phyloP scores from a whole-genome alignment of 2,888 invertebrate genomes.

The Chrysina gloriosa region DNA sequence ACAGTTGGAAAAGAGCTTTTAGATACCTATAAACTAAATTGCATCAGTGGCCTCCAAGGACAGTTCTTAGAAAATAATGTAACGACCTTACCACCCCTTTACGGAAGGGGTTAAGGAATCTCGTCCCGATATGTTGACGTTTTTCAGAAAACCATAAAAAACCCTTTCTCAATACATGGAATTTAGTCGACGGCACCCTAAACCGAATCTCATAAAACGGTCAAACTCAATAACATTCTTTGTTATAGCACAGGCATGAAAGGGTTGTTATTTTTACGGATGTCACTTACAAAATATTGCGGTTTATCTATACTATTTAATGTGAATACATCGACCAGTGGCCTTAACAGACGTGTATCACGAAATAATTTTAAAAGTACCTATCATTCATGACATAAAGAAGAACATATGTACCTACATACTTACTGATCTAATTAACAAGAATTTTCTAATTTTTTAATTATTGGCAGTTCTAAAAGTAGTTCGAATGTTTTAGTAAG shows the following conservation, averaged over 20 bases:
- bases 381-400: too few relatives aligned
- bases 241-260: not conserved
- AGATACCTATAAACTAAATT: conserved; percentile 54
- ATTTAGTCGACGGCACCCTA: conserved; percentile 45
- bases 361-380: conserved; percentile 10
- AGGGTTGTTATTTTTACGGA: conserved; percentile 26
- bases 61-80: conserved; percentile 50
- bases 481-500: too few relatives aligned
- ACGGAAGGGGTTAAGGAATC: conserved; percentile 56
- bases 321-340: conserved; percentile 24
- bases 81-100: conserved; percentile 55
- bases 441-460: too few relatives aligned
- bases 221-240: conserved; percentile 28
- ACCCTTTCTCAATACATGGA: conserved; percentile 53
- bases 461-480: too few relatives aligned
- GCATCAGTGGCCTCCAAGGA: conserved; percentile 55
- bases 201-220: conserved; percentile 38
- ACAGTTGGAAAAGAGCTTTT: too few relatives aligned
- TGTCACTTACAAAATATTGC: conserved; percentile 31
- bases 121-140: conserved; percentile 45
- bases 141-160: conserved; percentile 50
- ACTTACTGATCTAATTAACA: too few relatives aligned
- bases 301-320: conserved; percentile 26
- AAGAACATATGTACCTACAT: too few relatives aligned
- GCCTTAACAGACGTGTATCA: not conserved